Base-by-base conservation (phyloP, 2,888 invertebrate genomes). In the Lasioglossum marginatum region DNA sequence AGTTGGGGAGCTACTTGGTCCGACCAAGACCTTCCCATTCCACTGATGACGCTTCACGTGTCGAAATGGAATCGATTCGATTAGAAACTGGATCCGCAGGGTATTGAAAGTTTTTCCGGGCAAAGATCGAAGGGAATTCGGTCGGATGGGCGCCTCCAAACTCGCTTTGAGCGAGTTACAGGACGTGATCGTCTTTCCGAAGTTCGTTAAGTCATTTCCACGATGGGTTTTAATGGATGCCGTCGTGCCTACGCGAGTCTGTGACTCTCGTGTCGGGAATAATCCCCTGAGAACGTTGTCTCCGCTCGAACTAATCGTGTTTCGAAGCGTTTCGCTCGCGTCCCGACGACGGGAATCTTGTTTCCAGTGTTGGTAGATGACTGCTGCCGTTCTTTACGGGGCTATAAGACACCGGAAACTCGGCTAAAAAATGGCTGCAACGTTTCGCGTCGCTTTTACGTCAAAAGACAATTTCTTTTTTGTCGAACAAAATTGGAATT, bases 201-300 rank as follows among this genome's bases (percentile, higher is more conserved):
- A 80, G 80, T 83, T 83, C 80, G 77, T 80, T 71, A 71, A 86
- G 77, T 66, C 71, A 63, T 52, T 77, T 74, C 74, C 80, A 6
- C 73, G 77, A 77, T 37, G 52, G 79, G 45, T 77, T 83, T 77
- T 85, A 85, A 85, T 72, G 71, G 73, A 80, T 43, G 31, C 57
- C 68, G 27, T 16, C 43, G 19, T 14, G 37, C 34, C 37, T 45
- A 71, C 52, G 27, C 16, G 16, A 12, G 27, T 16, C n/a, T 10
- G 31, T 19, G 48, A n/a, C 34, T 40, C 48, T 34, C 71, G 34
- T 68, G 77, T 60, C 60, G 16, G 31, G 27, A 75, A 57, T 75
- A 77, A 83, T 81, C 68, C 45, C 31, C 31, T 0, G 27, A 40
- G 68, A 77, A 34, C 77, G 27, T 52, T 40, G 68, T 77, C 74